These are phyloP conservation scores for Apamea anceps DNA, from an alignment of 2,888 invertebrate species.

Conservation along the genomic window DNA sequence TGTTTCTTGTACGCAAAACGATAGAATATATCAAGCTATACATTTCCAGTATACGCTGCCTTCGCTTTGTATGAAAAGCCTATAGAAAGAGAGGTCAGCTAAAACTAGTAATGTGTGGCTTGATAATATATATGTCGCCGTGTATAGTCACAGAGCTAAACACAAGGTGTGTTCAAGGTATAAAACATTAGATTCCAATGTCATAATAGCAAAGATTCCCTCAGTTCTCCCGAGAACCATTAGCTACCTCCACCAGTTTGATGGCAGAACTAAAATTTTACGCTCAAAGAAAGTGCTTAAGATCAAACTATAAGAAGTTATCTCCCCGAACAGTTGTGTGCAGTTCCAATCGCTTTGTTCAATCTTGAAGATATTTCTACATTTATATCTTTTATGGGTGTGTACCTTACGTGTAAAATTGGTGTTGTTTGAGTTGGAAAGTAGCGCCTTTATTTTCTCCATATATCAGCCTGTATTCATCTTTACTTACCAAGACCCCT, in stretches of 20 bases:
- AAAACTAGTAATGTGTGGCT: neutral
- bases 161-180: neutral
- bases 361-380: conserved; percentile 16
- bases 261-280: conserved; percentile 56
- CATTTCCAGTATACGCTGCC: neutral
- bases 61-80: neutral
- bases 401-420: conserved; percentile 5
- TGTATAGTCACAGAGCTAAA: neutral
- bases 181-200: conserved; percentile 2
- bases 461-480: no score
- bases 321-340: conserved; percentile 34
- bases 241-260: conserved; percentile 34
- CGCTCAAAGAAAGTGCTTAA: conserved; percentile 52
- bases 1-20: no score
- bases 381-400: conserved; percentile 5
- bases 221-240: conserved; percentile 39
- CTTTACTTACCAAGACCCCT: no score
- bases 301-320: conserved; percentile 25
- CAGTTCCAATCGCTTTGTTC: conserved; percentile 33
- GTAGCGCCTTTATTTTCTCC: conserved; percentile 12
- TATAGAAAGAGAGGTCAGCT: neutral
- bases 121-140: neutral
- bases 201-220: conserved; percentile 24
- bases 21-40: neutral
- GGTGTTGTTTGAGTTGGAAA: conserved; percentile 5